Evolutionary conservation across 2,113 vertebrate species (phyloP).

Genomic region (Oostethus manadensis): DNA sequence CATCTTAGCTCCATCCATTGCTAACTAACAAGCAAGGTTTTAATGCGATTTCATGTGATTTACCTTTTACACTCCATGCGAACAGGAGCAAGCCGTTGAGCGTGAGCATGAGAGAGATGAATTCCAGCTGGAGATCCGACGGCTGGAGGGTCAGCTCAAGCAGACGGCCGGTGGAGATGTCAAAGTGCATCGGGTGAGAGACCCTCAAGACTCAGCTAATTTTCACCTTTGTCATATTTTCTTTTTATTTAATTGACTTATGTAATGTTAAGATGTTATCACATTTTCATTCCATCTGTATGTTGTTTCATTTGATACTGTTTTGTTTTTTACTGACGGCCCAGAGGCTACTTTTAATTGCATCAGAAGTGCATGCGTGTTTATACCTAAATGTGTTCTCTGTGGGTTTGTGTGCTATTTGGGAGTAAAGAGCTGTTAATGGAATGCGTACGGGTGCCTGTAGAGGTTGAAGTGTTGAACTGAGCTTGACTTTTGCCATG

Average conservation of each 20-base stretch:
- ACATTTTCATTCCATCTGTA: not conserved
- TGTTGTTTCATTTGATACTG: not conserved
- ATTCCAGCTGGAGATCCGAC: constrained; percentile 92
- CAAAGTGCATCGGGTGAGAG: constrained; percentile 65
- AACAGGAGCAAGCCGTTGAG: constrained; percentile 89
- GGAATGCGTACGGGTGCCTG: not conserved
- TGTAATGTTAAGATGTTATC: too few relatives aligned
- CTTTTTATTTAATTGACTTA: not conserved
- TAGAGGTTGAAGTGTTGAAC: constrained; percentile 23
- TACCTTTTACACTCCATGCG: not conserved
- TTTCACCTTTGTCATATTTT: not conserved
- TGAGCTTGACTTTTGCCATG: constrained; percentile 51
- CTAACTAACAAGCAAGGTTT: not conserved
- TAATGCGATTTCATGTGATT: not conserved
- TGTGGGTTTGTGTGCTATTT: not conserved
- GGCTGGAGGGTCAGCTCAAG: constrained; percentile 82
- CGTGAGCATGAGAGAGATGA: constrained; percentile 93
- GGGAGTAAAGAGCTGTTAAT: not conserved
- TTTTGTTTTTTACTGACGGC: not conserved
- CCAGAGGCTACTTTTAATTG: not conserved
- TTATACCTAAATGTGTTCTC: not conserved
- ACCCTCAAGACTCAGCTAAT: not conserved
- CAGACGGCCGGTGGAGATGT: constrained; percentile 59
- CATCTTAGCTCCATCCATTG: too few relatives aligned
- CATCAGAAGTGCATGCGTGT: not conserved